phyloP scores from a whole-genome alignment of 2,888 invertebrate species.

The Apodemia duryi region DNA sequence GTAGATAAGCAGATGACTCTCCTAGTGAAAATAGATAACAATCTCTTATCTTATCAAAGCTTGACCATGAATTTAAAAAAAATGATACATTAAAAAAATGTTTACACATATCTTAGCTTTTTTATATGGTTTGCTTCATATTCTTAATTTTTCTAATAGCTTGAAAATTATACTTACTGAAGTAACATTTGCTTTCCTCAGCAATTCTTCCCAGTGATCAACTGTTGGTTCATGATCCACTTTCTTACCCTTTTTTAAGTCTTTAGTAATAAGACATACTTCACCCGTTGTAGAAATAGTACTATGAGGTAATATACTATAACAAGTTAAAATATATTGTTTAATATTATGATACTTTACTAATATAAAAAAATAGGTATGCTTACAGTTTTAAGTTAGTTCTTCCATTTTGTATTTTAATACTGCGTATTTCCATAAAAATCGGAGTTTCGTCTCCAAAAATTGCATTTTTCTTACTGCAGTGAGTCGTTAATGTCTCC shows the following conservation, averaged over 20 bases:
- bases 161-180: conserved; percentile 52
- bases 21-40: no score
- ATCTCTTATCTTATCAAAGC: no score
- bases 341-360: background rate
- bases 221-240: conserved; percentile 87
- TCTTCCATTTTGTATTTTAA: conserved; percentile 82
- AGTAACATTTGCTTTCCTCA: conserved; percentile 80
- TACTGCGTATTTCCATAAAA: conserved; percentile 79
- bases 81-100: no score
- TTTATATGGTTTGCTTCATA: no score
- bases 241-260: conserved; percentile 84
- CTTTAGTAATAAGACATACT: conserved; percentile 88
- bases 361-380: conserved; percentile 9
- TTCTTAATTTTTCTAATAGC: no score
- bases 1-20: no score
- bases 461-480: conserved; percentile 63
- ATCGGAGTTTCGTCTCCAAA: conserved; percentile 79
- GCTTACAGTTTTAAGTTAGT: conserved; percentile 83
- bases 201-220: conserved; percentile 84
- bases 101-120: no score
- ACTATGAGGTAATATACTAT: conserved; percentile 75
- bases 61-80: no score
- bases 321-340: conserved; percentile 24
- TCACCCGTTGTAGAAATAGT: conserved; percentile 83
- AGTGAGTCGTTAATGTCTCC: conserved; percentile 44